Conservation (phyloP, 2,888 invertebrate species). For the Hypselothyrea guttata region DNA sequence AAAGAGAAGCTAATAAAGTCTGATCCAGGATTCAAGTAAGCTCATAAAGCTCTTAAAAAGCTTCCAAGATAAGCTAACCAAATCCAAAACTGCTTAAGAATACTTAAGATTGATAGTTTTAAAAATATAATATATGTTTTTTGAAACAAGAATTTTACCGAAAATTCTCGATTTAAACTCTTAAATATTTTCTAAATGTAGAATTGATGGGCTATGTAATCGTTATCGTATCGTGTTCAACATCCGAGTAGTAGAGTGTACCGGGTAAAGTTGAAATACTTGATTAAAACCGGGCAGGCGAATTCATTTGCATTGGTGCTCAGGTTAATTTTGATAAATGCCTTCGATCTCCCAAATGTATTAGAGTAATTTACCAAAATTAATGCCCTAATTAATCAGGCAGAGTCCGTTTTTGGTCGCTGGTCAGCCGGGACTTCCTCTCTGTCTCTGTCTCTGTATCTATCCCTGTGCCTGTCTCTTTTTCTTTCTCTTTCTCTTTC, state of each 20-base stretch:
- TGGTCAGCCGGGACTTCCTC: slow-evolving; percentile 6
- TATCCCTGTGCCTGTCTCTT: not conserved
- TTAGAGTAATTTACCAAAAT: slow-evolving; percentile 81
- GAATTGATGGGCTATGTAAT: slow-evolving; percentile 43
- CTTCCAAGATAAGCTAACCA: too few relatives aligned
- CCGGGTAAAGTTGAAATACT: slow-evolving; percentile 22
- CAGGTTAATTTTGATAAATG: slow-evolving; percentile 82
- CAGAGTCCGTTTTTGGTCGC: slow-evolving; percentile 44
- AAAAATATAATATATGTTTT: too few relatives aligned
- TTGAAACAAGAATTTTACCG: too few relatives aligned
- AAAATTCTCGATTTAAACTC: too few relatives aligned
- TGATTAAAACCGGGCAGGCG: slow-evolving; percentile 41
- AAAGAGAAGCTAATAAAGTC: too few relatives aligned
- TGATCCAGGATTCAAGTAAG: too few relatives aligned
- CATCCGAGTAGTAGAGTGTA: slow-evolving; percentile 8
- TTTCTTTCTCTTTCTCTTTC: slow-evolving; percentile 6
- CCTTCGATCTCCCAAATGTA: slow-evolving; percentile 81
- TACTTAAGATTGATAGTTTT: too few relatives aligned
- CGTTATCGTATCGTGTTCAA: slow-evolving; percentile 34
- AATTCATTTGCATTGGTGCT: slow-evolving; percentile 71
- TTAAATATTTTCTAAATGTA: too few relatives aligned
- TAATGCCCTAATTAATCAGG: slow-evolving; percentile 81
- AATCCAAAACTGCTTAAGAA: too few relatives aligned
- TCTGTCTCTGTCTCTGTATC: slow-evolving; percentile 2
- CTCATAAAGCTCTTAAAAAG: too few relatives aligned